Conservation (phyloP, 2,797 vertebrate genomes). For the Siniperca obscura region DNA sequence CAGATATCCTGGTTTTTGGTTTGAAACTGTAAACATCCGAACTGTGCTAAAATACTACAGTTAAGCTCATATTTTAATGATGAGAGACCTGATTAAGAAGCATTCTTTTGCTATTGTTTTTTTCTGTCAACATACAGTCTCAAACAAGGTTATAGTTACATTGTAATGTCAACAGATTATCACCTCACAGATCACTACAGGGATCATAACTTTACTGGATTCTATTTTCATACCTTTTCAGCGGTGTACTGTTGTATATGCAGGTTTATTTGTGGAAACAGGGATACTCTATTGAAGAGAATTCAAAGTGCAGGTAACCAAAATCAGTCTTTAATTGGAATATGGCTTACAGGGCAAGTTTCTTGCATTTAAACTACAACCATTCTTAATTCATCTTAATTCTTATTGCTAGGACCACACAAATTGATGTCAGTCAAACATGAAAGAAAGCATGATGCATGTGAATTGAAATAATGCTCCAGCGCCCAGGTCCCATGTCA, state of each 20-base stretch:
- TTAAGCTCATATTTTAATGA: not conserved
- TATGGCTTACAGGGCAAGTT: conserved; percentile 2
- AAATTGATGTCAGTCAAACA: conserved; percentile 71
- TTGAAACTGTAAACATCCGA: not conserved
- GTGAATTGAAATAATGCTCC: conserved; percentile 55
- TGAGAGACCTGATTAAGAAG: not conserved
- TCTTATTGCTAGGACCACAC: conserved; percentile 66
- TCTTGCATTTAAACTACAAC: conserved; percentile 46
- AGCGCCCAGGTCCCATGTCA: conserved; percentile 64
- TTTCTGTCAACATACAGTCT: conserved; percentile 13
- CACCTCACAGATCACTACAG: conserved; percentile 6
- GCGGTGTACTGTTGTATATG: conserved; percentile 1
- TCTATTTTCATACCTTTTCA: not conserved
- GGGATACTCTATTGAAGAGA: conserved; percentile 28
- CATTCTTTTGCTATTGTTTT: conserved; percentile 13
- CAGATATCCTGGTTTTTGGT: conserved; percentile 23
- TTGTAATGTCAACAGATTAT: conserved; percentile 8
- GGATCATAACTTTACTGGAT: conserved; percentile 15
- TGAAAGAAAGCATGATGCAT: conserved; percentile 63
- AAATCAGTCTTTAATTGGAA: conserved; percentile 29
- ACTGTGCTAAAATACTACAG: conserved; percentile 3
- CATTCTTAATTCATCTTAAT: conserved; percentile 55
- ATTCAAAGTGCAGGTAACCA: conserved; percentile 27
- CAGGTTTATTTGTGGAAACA: conserved; percentile 20
- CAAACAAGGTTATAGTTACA: conserved; percentile 13